These are phyloP conservation scores for Limnephilus auricula DNA, from an alignment of 2,888 invertebrate species.

Conservation along the genomic window DNA sequence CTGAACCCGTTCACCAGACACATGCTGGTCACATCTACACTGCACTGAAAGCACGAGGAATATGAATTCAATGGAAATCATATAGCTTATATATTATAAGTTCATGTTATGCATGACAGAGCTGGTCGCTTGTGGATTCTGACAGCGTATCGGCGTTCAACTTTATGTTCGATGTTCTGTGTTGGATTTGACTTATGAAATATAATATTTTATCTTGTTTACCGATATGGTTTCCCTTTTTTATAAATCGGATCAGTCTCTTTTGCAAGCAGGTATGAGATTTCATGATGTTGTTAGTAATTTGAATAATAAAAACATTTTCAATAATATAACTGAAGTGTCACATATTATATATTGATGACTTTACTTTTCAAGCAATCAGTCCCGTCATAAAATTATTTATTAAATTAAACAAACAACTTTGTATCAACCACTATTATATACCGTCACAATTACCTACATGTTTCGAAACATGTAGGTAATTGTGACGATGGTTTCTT, in stretches of 20 bases:
- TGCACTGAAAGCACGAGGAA: neutral
- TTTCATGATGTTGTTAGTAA: neutral
- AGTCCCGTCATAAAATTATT: no score
- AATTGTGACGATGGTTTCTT: no score
- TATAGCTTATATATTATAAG: neutral
- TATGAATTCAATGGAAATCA: neutral
- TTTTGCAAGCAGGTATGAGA: neutral
- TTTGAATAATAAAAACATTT: neutral
- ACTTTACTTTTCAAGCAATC: neutral
- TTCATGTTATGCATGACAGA: neutral
- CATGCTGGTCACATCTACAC: neutral
- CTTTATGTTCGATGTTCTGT: neutral
- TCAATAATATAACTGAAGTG: neutral
- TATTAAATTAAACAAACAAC: no score
- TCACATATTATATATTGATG: neutral
- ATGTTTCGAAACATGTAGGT: no score
- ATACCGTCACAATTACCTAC: no score
- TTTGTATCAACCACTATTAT: no score
- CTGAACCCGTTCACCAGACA: conserved; percentile 7
- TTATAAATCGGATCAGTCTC: neutral
- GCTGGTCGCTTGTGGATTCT: neutral
- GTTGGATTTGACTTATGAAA: conserved; percentile 2
- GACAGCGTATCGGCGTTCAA: neutral
- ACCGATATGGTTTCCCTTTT: neutral
- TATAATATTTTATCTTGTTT: neutral